These are phyloP conservation scores for Zalophus californianus DNA, from an alignment of 2,797 vertebrate species.

Conservation along the genomic window DNA sequence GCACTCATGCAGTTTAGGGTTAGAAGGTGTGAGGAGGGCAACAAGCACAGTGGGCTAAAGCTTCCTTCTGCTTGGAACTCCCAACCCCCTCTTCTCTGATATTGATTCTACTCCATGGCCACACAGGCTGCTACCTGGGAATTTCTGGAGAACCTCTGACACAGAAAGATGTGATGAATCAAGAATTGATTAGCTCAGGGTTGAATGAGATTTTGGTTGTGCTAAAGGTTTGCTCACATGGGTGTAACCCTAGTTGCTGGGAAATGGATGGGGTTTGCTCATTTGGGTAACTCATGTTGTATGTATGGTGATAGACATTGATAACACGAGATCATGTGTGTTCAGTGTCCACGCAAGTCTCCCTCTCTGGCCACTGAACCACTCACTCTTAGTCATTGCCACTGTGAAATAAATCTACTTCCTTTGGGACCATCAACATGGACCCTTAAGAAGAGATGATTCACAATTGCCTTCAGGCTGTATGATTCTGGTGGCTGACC, in stretches of 20 bases:
- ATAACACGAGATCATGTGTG: neutral
- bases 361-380: neutral
- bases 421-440: neutral
- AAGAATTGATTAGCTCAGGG: neutral
- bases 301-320: accelerated
- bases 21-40: neutral
- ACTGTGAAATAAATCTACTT: neutral
- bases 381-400: neutral
- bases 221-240: neutral
- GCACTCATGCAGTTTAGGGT: neutral
- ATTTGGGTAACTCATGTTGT: neutral
- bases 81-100: neutral
- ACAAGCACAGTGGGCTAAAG: neutral
- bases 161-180: neutral
- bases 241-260: neutral
- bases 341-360: neutral
- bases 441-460: neutral
- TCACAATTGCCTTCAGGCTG: neutral
- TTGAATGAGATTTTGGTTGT: neutral
- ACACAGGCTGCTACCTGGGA: neutral
- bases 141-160: neutral
- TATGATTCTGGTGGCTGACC: neutral
- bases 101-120: neutral
- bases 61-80: neutral
- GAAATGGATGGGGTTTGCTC: neutral